phyloP scores from a whole-genome alignment of 64 coral and sea anemone species.

The Actinia equina region DNA sequence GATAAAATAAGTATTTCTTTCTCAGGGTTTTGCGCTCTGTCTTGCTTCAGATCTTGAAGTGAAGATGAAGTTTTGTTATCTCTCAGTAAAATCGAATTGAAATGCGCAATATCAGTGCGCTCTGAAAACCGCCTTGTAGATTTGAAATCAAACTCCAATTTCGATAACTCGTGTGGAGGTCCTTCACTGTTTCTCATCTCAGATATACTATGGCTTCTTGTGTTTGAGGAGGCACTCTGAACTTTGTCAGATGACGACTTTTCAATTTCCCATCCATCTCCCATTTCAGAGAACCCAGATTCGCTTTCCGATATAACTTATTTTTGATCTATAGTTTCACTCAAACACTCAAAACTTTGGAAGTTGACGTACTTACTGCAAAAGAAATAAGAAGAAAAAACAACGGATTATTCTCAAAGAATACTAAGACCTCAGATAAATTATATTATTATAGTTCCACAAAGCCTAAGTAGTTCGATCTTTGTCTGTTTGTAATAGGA shows the following conservation, averaged over 20 bases:
- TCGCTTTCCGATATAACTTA: neutral
- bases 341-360: neutral
- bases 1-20: neutral
- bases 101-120: neutral
- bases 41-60: neutral
- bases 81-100: neutral
- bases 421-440: neutral
- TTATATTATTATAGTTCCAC: neutral
- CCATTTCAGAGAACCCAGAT: neutral
- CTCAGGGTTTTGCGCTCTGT: neutral
- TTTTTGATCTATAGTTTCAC: neutral
- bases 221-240: neutral
- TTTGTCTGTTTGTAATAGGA: neutral
- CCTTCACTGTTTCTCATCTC: neutral
- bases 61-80: neutral
- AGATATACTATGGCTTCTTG: neutral
- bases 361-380: neutral
- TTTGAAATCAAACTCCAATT: neutral
- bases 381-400: neutral
- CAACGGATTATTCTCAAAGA: neutral
- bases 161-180: neutral
- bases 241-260: neutral
- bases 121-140: neutral
- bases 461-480: neutral
- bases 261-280: slow-evolving; percentile 1